Evolutionary conservation across 2,797 vertebrate species (phyloP), one percentile per base, ranked within the genome.

Genomic region (Falco columbarius): DNA sequence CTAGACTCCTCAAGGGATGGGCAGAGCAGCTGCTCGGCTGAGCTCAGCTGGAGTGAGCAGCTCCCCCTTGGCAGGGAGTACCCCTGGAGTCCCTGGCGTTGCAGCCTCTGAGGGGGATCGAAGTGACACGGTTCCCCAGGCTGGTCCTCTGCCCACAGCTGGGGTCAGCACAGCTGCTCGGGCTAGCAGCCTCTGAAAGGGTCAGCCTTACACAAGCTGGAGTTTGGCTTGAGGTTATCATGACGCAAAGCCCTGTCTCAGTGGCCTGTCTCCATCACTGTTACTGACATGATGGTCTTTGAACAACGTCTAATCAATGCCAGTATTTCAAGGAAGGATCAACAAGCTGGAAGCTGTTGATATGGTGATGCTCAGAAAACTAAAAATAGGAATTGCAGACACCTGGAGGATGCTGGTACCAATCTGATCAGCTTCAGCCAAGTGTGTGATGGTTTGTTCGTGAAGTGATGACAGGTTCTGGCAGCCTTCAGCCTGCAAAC

Each of bases 331-430:
- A 73, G 67, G 59, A 80, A 84, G 59, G 72, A 71, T 61, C 68
- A 67, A 87, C 42, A 76, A 29, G 65, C 89, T 92, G 87, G 56
- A 86, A 44, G 34, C 59, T 88, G 83, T 58, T 55, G 88, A 85
- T 76, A 54, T 0, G 11, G 19, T 40, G 68, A 75, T 56, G 51
- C 23, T 82, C 46, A 82, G 67, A 67, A 81, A 87, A 54, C 21
- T 47, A 42, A 68, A 63, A 73, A 74, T 7, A 71, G 61, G 54
- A 90, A 61, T 15, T 61, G 6, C 0, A 1, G 79, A 62, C 61
- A 71, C 14, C 2, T 56, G 38, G 56, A 82, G 68, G 61, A 75
- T 1, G 3, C 7, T 1, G 5, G 24, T 49, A 70, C 51, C 11
- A 34, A 54, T 73, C 27, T 54, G 77, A 72, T 82, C 80, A 59